Evolutionary conservation across 2,113 vertebrate genomes (phyloP).

Genomic region (Pungitius pungitius): DNA sequence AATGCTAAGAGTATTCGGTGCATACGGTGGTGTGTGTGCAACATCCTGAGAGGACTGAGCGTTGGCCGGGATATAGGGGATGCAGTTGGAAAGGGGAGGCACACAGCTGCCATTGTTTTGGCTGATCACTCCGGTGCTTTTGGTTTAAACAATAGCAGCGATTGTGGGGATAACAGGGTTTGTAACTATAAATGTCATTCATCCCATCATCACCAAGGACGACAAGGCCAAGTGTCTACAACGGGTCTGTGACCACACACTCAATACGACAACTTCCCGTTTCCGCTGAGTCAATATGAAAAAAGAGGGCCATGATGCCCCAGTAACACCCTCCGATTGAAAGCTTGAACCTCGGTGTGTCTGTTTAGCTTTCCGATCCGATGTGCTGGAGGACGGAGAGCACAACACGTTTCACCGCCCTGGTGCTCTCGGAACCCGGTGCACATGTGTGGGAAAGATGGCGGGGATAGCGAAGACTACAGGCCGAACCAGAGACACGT

Average conservation of each 20-base stretch:
- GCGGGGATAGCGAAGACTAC: constrained; percentile 16
- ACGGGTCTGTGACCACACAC: not conserved
- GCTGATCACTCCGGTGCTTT: not conserved
- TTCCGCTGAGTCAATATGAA: not conserved
- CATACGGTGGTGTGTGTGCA: not conserved
- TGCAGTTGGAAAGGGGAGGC: not conserved
- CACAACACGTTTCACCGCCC: constrained; percentile 34
- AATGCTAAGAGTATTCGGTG: not conserved
- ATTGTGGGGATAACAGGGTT: not conserved
- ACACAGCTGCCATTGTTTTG: not conserved
- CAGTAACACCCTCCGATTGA: constrained; percentile 5
- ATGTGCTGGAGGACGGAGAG: not conserved
- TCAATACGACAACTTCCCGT: not conserved
- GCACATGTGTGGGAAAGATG: constrained; percentile 56
- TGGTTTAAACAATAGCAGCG: not conserved
- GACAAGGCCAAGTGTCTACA: not conserved
- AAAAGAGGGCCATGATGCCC: not conserved
- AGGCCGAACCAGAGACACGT: constrained; percentile 38
- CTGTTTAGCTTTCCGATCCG: constrained; percentile 17
- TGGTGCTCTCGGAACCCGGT: constrained; percentile 20
- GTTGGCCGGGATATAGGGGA: not conserved
- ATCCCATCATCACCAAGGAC: not conserved
- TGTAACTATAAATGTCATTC: not conserved
- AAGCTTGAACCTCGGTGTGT: not conserved
- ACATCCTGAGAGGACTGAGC: not conserved